Evolutionary conservation across 2,797 vertebrate species (phyloP), one percentile per base, ranked within the genome.

Genomic region (Typhlichthys eigenmanni): DNA sequence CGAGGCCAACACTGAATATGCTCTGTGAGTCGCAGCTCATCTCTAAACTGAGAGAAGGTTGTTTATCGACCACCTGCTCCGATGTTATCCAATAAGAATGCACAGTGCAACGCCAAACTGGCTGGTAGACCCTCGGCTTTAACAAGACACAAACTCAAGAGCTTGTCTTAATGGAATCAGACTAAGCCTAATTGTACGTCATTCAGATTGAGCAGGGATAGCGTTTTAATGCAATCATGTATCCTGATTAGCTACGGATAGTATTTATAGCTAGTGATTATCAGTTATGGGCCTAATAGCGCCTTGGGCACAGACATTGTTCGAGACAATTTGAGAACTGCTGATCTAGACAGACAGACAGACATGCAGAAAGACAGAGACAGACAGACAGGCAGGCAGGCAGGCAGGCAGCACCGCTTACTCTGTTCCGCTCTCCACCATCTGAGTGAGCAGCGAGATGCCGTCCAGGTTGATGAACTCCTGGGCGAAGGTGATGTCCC

Each of bases 401-500:
- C 2, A 1, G 51, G 13, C n/a, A 17, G 43, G 17, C 16, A 45
- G 13, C 32, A 45, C 19, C 32, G 93, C 97, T 96, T 92, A 98
- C 97, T 99, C 97, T 0, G 95, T 97, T 70, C 97, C 96, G 0
- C 96, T 98, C 89, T 99, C 98, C 69, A 99, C 98, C 96, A 98
- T 98, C 89, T 96, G 96, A 0, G 96, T 98, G 72, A 99, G 94
- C 66, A 96, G 91, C 13, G 94, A 96, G 93, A 99, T 97, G 64
- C 98, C 98, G 13, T 99, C 96, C 72, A 98, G 92, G 90, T 98
- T 98, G 83, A 99, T 99, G 80, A 99, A 99, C 86, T 99, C 98
- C 80, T 98, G 96, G 38, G 97, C 98, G 62, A 99, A 99, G 0
- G 97, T 98, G 87, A 98, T 85, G 79, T 99, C 98, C 4, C 96